Percentiles rank a stretch among this genome's conserved stretches.
These are phyloP conservation scores for Hydropsyche tenuis DNA, from an alignment of 1,140 invertebrate genomes.

Conservation along the genomic window DNA sequence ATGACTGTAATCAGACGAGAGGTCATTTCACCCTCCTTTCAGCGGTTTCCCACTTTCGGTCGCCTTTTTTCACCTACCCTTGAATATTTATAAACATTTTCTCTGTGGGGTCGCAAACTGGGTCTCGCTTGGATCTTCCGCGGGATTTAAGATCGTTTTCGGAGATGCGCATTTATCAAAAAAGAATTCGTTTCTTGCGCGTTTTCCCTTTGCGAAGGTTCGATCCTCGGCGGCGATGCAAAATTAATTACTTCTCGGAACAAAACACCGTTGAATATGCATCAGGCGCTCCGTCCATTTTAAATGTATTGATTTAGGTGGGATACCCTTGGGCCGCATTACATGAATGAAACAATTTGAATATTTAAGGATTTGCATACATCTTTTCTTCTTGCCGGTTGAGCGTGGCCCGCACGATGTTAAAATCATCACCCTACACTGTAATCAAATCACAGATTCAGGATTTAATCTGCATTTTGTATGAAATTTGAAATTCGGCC, in stretches of 20 bases:
- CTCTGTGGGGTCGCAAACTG: neutral
- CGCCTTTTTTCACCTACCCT: neutral
- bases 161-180: slow-evolving; percentile 23
- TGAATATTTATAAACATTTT: slow-evolving; percentile 38
- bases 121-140: neutral
- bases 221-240: neutral
- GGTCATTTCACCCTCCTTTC: slow-evolving; percentile 25
- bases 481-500: too few species aligned
- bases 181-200: slow-evolving; percentile 36
- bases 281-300: slow-evolving; percentile 13
- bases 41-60: neutral
- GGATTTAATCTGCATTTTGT: too few species aligned
- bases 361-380: slow-evolving; percentile 16
- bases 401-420: neutral
- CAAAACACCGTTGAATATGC: slow-evolving; percentile 8
- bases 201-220: slow-evolving; percentile 11
- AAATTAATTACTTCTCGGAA: slow-evolving; percentile 4
- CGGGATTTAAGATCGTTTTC: slow-evolving; percentile 16
- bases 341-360: slow-evolving; percentile 8
- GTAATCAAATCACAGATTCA: too few species aligned
- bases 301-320: slow-evolving; percentile 22
- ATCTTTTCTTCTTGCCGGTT: neutral
- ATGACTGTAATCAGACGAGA: slow-evolving; percentile 34
- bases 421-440: neutral
- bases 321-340: neutral